phyloP scores from a whole-genome alignment of 2,113 vertebrate genomes.

The Mormoops blainvillei region DNA sequence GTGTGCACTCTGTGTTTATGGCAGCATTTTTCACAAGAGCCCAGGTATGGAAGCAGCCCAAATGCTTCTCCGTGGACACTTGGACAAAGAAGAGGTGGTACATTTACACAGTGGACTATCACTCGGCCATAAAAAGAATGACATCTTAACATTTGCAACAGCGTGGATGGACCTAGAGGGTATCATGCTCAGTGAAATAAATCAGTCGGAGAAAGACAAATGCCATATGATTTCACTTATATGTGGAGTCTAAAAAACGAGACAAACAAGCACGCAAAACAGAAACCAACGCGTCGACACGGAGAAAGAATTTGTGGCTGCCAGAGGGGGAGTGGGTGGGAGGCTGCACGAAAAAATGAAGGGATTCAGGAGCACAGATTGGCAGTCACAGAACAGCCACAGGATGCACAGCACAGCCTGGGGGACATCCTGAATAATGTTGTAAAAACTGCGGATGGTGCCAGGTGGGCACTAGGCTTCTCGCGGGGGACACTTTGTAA shows the following conservation, averaged over 20 bases:
- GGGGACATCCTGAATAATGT: not conserved
- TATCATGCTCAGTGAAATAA: not conserved
- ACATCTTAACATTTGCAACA: not conserved
- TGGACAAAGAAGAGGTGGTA: not conserved
- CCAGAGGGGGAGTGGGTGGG: not conserved
- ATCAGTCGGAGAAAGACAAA: not conserved
- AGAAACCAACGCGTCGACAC: not conserved
- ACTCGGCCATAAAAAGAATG: not conserved
- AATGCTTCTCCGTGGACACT: not conserved
- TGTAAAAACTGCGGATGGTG: not conserved
- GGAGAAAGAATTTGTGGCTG: not conserved
- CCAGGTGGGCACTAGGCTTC: not conserved
- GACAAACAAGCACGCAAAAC: not conserved
- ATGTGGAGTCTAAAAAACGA: not conserved
- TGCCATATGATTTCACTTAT: not conserved
- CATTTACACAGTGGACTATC: too few species aligned
- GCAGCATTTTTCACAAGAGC: not conserved
- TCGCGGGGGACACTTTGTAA: not conserved
- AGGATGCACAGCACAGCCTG: not conserved
- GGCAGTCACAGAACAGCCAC: not conserved
- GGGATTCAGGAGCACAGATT: not conserved
- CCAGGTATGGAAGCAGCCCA: not conserved
- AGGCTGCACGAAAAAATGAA: not conserved
- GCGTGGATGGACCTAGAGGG: not conserved
- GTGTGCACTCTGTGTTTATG: fast-evolving